phyloP scores from a whole-genome alignment of 2,797 vertebrate species.

The Dendrocincla fuliginosa region DNA sequence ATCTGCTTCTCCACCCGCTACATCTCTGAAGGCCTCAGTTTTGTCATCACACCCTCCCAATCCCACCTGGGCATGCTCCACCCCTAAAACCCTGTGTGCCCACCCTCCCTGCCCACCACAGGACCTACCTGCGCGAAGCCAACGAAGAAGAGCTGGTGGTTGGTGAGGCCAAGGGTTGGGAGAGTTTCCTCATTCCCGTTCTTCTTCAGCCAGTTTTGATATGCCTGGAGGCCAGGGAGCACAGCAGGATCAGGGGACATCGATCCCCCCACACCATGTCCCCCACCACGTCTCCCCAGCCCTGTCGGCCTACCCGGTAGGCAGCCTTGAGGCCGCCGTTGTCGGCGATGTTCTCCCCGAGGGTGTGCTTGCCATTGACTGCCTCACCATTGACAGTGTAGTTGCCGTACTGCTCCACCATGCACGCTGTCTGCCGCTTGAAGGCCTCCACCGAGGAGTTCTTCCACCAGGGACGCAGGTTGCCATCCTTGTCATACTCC shows the following conservation, averaged over 20 bases:
- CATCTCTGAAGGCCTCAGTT: accelerated
- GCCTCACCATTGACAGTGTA: slow-evolving; percentile 91
- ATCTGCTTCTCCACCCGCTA: neutral
- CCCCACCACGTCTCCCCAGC: accelerated
- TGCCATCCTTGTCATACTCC: slow-evolving; percentile 95
- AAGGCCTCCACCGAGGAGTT: slow-evolving; percentile 96
- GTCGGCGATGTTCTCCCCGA: slow-evolving; percentile 97
- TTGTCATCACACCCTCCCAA: neutral
- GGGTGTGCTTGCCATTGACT: slow-evolving; percentile 90
- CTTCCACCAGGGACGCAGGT: slow-evolving; percentile 97
- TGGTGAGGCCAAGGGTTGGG: slow-evolving; percentile 90
- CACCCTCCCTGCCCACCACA: neutral
- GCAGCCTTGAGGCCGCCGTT: slow-evolving; percentile 96
- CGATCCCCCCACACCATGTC: accelerated
- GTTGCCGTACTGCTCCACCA: slow-evolving; percentile 94
- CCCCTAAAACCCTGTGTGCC: neutral
- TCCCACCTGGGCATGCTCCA: neutral
- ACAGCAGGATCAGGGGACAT: neutral
- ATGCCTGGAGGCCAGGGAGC: slow-evolving; percentile 81
- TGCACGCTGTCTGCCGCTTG: slow-evolving; percentile 90
- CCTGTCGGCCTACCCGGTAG: slow-evolving; percentile 81
- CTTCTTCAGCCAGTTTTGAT: slow-evolving; percentile 91
- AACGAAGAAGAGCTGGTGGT: slow-evolving; percentile 95
- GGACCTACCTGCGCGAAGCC: slow-evolving; percentile 94
- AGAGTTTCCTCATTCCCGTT: slow-evolving; percentile 88